Evolutionary conservation across 2,888 invertebrate species (phyloP), one percentile per base, ranked within the genome.

Genomic region (Perizoma flavofasciatum): DNA sequence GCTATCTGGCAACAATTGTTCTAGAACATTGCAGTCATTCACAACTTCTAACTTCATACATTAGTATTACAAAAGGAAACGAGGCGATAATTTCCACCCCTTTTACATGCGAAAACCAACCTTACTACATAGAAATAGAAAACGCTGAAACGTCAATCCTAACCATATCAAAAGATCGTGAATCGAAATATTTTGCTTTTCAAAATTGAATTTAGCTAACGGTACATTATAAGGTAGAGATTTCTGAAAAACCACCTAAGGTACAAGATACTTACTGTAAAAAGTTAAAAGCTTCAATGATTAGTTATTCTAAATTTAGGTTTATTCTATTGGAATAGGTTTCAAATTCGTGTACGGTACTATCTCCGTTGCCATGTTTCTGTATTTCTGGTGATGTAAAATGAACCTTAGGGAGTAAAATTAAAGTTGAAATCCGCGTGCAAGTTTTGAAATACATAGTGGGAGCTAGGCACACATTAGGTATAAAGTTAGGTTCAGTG

Each of bases 401-500:
- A 6, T 44, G 4, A 7, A 22, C 22, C 22, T 44, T 6, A 6
- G 44, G 0, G 4, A 32, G 8, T 0, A 22, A 0, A 5, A 11
- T 0, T 58, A 60, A 49, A 47, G 65, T 60, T 52, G n/a, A 54
- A 6, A 51, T 33, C 63, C 5, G 45, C 35, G 9, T 43, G 33
- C 11, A 3, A 1, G 10, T 57, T 6, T 1, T 6, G 5, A 40
- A 48, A 46, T 54, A 32, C 35, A 58, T 44, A 56, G 62, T 49
- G 44, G 22, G 39, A 43, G 48, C 55, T 50, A 56, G 59, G 54
- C 33, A 43, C 40, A 62, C 59, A 61, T 57, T 61, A 63, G 68
- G 68, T 71, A 73, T 70, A 68, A 74, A 78, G 70, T 71, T 69
- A 69, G 64, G 67, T 72, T 63, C 69, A 75, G 72, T 69, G 68